These are phyloP conservation scores for Campylomormyrus tamandua DNA, from an alignment of 2,113 vertebrate genomes.

Conservation along the genomic window DNA sequence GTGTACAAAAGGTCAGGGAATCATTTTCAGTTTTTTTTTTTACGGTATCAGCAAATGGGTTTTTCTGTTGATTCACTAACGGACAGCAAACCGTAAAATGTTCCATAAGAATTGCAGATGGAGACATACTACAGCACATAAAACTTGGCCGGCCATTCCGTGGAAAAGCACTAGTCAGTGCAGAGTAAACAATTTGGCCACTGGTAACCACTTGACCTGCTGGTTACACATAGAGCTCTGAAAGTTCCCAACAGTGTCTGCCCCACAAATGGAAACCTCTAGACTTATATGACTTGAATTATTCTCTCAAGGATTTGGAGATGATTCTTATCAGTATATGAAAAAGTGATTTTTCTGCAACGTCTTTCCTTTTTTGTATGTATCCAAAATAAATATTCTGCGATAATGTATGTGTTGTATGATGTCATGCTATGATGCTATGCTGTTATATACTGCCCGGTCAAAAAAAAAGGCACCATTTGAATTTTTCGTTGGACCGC, in stretches of 20 bases:
- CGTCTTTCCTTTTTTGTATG: not conserved
- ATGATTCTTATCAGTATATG: not conserved
- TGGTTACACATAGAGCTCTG: not conserved
- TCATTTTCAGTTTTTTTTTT: not conserved
- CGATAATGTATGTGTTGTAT: not conserved
- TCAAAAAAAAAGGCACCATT: too few species aligned
- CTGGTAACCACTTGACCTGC: not conserved
- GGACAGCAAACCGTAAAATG: not conserved
- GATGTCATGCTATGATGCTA: not conserved
- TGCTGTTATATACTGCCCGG: not conserved
- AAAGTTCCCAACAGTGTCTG: not conserved
- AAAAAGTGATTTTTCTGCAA: not conserved
- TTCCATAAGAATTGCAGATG: not conserved
- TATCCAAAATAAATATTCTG: not conserved
- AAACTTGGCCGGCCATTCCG: not conserved
- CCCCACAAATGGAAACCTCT: not conserved
- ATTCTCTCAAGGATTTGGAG: not conserved
- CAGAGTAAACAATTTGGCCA: not conserved
- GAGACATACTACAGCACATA: not conserved
- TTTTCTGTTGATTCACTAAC: not conserved
- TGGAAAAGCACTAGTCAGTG: not conserved
- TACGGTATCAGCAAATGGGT: not conserved
- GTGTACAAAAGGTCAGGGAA: not conserved
- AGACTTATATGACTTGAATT: not conserved
- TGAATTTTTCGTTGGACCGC: too few species aligned